phyloP scores from a whole-genome alignment of 2,113 vertebrate genomes.

The Lepus americanus region DNA sequence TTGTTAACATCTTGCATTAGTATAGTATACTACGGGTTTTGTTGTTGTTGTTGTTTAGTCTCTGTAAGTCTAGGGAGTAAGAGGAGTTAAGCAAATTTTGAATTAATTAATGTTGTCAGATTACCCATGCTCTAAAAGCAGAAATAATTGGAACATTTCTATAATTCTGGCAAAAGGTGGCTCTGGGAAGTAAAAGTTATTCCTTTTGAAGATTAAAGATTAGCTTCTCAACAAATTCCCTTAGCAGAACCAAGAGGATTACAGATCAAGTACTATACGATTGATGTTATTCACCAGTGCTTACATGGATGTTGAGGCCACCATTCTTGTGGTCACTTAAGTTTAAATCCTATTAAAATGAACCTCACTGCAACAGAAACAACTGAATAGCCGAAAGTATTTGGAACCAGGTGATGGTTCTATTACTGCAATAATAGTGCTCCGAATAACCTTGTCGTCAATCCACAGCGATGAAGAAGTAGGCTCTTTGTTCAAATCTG shows the following conservation, averaged over 20 bases:
- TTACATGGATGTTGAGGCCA: not conserved
- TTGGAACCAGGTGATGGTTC: not conserved
- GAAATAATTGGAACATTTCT: constrained; percentile 49
- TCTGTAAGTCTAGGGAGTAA: not conserved
- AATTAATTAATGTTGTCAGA: constrained; percentile 60
- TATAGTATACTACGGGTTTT: no score
- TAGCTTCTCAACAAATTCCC: constrained; percentile 5
- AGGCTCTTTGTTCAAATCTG: not conserved
- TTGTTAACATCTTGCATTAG: no score
- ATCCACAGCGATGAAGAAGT: not conserved
- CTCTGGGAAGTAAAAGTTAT: constrained; percentile 39
- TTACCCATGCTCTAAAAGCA: constrained; percentile 4
- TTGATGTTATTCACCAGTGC: not conserved
- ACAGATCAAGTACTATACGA: constrained; percentile 11
- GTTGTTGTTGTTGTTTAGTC: not conserved
- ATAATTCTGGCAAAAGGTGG: constrained; percentile 26
- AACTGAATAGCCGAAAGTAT: not conserved
- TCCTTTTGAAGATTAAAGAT: constrained; percentile 65
- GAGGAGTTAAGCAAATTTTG: not conserved
- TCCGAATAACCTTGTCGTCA: not conserved
- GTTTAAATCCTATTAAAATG: not conserved
- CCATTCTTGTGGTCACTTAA: not conserved
- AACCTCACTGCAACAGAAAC: not conserved
- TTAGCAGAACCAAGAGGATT: constrained; percentile 49
- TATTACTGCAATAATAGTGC: not conserved